Percentiles rank a stretch among this genome's conserved stretches.
phyloP scores from a whole-genome alignment of 2,113 vertebrate species.

The Varanus komodoensis region DNA sequence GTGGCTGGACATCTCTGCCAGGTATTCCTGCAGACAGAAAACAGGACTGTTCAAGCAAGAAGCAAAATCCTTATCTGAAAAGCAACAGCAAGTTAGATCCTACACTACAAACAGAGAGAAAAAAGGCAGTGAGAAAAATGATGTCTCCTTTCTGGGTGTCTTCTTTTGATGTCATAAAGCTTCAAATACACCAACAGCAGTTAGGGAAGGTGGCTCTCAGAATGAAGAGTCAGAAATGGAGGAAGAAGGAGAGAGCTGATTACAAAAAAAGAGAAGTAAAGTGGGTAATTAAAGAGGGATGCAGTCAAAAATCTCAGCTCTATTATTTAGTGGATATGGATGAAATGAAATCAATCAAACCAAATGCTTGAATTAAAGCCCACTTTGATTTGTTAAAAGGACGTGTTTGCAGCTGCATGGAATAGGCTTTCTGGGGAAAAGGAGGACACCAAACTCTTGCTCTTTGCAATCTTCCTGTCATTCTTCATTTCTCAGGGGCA shows the following conservation, averaged over 20 bases:
- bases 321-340: slow-evolving; percentile 26
- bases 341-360: slow-evolving; percentile 43
- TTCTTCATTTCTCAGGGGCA: fast-evolving
- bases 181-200: background rate
- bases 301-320: background rate
- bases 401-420: slow-evolving; percentile 26
- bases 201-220: background rate
- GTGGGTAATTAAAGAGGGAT: background rate
- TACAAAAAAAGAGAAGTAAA: background rate
- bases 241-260: background rate
- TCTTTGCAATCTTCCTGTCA: background rate
- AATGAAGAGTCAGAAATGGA: slow-evolving; percentile 12
- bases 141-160: background rate
- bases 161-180: background rate
- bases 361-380: slow-evolving; percentile 49
- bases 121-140: background rate
- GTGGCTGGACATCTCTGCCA: background rate
- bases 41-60: background rate
- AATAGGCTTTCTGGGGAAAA: slow-evolving; percentile 11
- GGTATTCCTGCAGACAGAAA: background rate
- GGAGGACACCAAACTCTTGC: background rate
- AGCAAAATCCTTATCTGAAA: slow-evolving; percentile 12
- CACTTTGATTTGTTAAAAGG: slow-evolving; percentile 43
- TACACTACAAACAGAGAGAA: background rate
- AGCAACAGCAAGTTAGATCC: background rate